These are phyloP conservation scores for Campoplex nolae DNA, from an alignment of 2,888 invertebrate species.

Conservation along the genomic window DNA sequence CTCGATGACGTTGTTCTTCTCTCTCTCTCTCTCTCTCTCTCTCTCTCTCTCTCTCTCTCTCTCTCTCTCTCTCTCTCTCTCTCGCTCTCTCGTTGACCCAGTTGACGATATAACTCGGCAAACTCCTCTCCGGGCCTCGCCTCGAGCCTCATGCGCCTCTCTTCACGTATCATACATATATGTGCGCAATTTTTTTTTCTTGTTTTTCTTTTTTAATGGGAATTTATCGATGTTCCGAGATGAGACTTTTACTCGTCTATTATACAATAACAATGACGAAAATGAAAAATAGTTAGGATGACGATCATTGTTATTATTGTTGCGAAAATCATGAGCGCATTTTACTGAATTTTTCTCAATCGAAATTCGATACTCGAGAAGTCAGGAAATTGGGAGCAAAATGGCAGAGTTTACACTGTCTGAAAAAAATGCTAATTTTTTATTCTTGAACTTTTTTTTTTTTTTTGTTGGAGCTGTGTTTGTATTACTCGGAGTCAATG, in stretches of 20 bases:
- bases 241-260: slow-evolving; percentile 7
- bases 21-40: slow-evolving; percentile 56
- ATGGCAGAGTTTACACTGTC: background rate
- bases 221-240: slow-evolving; percentile 4
- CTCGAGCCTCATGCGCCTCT: slow-evolving; percentile 67
- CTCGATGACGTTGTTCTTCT: slow-evolving; percentile 61
- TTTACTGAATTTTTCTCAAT: background rate
- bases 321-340: background rate
- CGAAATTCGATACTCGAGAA: background rate
- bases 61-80: slow-evolving; percentile 49
- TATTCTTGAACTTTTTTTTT: background rate
- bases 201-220: background rate
- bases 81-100: slow-evolving; percentile 75
- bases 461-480: background rate
- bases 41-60: slow-evolving; percentile 6
- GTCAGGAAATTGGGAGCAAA: background rate
- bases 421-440: too few species aligned
- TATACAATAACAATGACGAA: background rate
- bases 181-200: slow-evolving; percentile 12
- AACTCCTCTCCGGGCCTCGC: slow-evolving; percentile 67
- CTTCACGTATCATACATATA: background rate
- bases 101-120: slow-evolving; percentile 71
- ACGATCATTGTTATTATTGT: background rate
- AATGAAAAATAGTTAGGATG: background rate
- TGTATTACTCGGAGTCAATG: background rate